phyloP scores from a whole-genome alignment of 37 sponge, comb jelly and placozoan species.

The Aplysina aerophoba region DNA sequence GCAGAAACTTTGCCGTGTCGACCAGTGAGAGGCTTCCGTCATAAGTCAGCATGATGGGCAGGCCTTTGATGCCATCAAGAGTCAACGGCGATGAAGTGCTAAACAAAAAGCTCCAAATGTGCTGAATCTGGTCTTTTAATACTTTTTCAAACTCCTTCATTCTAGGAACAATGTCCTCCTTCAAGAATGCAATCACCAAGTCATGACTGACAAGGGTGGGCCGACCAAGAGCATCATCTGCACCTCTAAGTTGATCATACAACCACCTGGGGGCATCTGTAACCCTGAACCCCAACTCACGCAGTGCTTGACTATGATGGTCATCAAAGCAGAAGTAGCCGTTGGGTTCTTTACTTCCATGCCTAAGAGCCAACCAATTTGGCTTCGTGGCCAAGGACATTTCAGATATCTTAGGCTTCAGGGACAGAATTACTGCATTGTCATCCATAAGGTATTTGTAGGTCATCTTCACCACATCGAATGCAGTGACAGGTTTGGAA shows the following conservation, averaged over 20 bases:
- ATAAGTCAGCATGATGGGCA: slow-evolving; percentile 13
- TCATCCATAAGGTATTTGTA: not conserved
- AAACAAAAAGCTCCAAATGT: too few relatives aligned
- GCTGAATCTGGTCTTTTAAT: too few relatives aligned
- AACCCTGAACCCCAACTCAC: not conserved
- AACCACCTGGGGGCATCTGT: not conserved
- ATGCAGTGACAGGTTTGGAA: not conserved
- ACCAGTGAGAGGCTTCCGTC: not conserved
- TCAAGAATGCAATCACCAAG: too few relatives aligned
- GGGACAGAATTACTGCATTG: not conserved
- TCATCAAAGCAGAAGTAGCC: not conserved
- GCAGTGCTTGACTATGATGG: not conserved
- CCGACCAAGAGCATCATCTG: too few relatives aligned
- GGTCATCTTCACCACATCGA: not conserved
- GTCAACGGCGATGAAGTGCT: too few relatives aligned
- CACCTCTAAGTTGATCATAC: too few relatives aligned
- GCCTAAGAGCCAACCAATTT: not conserved
- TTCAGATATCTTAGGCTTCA: too few relatives aligned
- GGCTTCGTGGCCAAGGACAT: too few relatives aligned
- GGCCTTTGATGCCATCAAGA: not conserved
- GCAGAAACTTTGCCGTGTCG: not conserved
- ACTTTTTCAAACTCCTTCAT: too few relatives aligned
- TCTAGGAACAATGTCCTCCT: too few relatives aligned
- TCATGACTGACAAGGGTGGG: too few relatives aligned
- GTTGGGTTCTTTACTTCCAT: not conserved